A percentile compares a stretch with the other conserved stretches of the same genome.
phyloP scores from a whole-genome alignment of 2,888 invertebrate species.

The Ormyrus nitidulus region DNA sequence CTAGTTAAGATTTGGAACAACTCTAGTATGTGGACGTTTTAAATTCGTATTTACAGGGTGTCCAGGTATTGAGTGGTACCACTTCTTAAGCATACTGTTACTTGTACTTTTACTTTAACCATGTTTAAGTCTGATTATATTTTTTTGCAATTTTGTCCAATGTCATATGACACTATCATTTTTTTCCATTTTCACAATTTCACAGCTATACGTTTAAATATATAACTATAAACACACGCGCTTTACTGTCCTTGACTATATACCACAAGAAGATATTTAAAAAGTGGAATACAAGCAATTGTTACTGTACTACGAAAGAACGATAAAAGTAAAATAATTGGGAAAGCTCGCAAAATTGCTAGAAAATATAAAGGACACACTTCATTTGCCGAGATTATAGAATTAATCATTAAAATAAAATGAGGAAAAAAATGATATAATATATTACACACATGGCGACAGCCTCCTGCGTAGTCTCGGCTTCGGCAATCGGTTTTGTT shows the following conservation, averaged over 20 bases:
- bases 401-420: constrained; percentile 26
- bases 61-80: no score
- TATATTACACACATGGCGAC: not conserved
- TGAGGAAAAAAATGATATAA: constrained; percentile 23
- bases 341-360: constrained; percentile 19
- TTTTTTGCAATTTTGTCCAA: not conserved
- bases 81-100: no score
- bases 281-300: constrained; percentile 3
- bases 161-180: not conserved
- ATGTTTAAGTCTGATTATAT: not conserved
- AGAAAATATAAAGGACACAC: constrained; percentile 24
- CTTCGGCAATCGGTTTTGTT: constrained; percentile 53
- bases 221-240: not conserved
- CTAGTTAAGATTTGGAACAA: no score
- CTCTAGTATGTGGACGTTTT: no score
- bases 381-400: constrained; percentile 37
- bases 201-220: not conserved
- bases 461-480: constrained; percentile 54
- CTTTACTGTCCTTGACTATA: not conserved
- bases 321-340: not conserved
- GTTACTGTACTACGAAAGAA: not conserved
- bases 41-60: no score
- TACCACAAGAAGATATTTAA: not conserved
- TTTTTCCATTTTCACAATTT: not conserved
- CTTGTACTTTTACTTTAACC: no score